Percentiles rank a stretch among this genome's conserved stretches.
phyloP scores from a whole-genome alignment of 2,113 vertebrate species.

The Mola mola region DNA sequence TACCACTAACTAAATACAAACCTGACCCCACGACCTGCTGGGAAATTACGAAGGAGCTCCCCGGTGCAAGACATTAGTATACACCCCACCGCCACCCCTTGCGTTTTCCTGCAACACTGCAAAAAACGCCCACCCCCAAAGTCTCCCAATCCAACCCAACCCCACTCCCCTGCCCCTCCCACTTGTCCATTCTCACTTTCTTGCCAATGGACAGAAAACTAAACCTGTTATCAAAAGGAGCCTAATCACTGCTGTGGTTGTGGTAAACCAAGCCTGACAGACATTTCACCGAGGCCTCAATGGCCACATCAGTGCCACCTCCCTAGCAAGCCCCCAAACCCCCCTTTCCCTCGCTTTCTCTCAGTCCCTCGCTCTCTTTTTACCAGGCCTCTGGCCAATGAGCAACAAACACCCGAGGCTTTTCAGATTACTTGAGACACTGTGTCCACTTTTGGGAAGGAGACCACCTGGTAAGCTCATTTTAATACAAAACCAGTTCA shows the following conservation, averaged over 20 bases:
- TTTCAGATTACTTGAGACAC: slow-evolving; percentile 87
- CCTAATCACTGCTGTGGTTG: slow-evolving; percentile 88
- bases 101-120: slow-evolving; percentile 75
- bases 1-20: slow-evolving; percentile 93
- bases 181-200: slow-evolving; percentile 80
- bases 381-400: slow-evolving; percentile 78
- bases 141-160: slow-evolving; percentile 68
- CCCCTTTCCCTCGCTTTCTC: slow-evolving; percentile 67
- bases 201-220: slow-evolving; percentile 86
- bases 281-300: slow-evolving; percentile 85
- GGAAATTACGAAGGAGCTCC: slow-evolving; percentile 85
- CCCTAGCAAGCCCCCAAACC: slow-evolving; percentile 62
- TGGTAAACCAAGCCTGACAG: slow-evolving; percentile 88
- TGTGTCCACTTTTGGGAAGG: slow-evolving; percentile 87
- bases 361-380: slow-evolving; percentile 67
- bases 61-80: slow-evolving; percentile 84
- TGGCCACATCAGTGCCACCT: slow-evolving; percentile 82
- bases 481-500: slow-evolving; percentile 83
- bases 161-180: slow-evolving; percentile 55
- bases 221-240: slow-evolving; percentile 88
- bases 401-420: slow-evolving; percentile 79
- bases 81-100: slow-evolving; percentile 58
- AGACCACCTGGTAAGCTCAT: slow-evolving; percentile 88
- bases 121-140: slow-evolving; percentile 69
- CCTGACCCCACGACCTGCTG: slow-evolving; percentile 86